These are phyloP conservation scores for Pholis gunnellus DNA, from an alignment of 2,113 vertebrate genomes.

Conservation along the genomic window DNA sequence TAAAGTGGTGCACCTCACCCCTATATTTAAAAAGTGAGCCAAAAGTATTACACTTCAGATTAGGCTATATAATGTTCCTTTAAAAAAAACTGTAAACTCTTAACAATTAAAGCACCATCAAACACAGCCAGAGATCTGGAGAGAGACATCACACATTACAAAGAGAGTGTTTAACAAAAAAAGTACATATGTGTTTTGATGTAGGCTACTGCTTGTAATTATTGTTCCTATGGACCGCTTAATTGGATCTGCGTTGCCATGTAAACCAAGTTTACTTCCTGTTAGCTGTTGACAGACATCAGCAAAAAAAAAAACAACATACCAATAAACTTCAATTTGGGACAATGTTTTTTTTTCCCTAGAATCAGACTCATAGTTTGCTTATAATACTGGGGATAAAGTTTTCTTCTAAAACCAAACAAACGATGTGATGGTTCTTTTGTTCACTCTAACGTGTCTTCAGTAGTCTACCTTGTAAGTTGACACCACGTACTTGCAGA, in stretches of 20 bases:
- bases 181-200: background rate
- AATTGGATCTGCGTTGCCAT: background rate
- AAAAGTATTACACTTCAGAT: too few relatives aligned
- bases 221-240: background rate
- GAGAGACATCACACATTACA: too few relatives aligned
- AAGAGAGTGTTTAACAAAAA: too few relatives aligned
- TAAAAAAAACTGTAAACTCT: too few relatives aligned
- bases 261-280: background rate
- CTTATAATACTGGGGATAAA: background rate
- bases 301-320: background rate
- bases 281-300: background rate
- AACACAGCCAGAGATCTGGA: too few relatives aligned
- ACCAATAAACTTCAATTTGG: background rate
- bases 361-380: background rate
- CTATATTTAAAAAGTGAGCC: too few relatives aligned
- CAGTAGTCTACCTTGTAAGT: conserved; percentile 44
- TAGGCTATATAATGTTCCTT: too few relatives aligned
- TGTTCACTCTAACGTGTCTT: background rate
- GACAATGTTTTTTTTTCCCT: background rate
- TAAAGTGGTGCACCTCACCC: too few relatives aligned
- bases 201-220: background rate
- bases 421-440: background rate
- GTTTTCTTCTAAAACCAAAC: background rate
- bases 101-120: too few relatives aligned
- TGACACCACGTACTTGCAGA: conserved; percentile 67